Evolutionary conservation across 53 echinoderm and acorn worm genomes (phyloP).

Genomic region (Echinarachnius parma): DNA sequence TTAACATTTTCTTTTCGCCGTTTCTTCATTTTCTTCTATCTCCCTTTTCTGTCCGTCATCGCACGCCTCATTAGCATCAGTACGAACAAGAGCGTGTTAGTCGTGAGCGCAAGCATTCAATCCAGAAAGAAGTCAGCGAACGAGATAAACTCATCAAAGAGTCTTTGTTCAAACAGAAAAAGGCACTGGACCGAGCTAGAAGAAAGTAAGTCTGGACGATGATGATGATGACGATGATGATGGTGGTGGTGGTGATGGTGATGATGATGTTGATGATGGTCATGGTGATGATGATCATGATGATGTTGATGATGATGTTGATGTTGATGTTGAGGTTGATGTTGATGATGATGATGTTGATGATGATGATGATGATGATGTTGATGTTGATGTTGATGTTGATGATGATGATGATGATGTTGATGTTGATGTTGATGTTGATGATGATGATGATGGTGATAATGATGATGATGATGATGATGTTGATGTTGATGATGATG

Average conservation of each 20-base stretch:
- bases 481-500: conserved; percentile 10
- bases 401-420: neutral
- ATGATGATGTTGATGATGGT: neutral
- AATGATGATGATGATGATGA: neutral
- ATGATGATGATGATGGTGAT: neutral
- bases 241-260: neutral
- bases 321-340: no score
- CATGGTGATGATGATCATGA: neutral
- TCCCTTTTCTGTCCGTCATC: no score
- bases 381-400: neutral
- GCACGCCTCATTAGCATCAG: conserved; percentile 1
- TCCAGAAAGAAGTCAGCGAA: conserved; percentile 32
- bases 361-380: neutral
- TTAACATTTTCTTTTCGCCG: neutral
- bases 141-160: conserved; percentile 38
- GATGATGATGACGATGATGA: neutral
- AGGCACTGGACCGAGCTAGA: conserved; percentile 7
- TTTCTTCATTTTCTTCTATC: neutral
- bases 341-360: no score
- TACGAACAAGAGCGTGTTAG: neutral
- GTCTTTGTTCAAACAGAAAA: conserved; percentile 26
- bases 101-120: conserved; percentile 13
- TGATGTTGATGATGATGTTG: conserved; percentile 10
- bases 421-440: neutral
- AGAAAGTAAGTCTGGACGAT: conserved; percentile 10